Conservation (phyloP, 2,888 invertebrate species). For the Willowsia nigromaculata region DNA sequence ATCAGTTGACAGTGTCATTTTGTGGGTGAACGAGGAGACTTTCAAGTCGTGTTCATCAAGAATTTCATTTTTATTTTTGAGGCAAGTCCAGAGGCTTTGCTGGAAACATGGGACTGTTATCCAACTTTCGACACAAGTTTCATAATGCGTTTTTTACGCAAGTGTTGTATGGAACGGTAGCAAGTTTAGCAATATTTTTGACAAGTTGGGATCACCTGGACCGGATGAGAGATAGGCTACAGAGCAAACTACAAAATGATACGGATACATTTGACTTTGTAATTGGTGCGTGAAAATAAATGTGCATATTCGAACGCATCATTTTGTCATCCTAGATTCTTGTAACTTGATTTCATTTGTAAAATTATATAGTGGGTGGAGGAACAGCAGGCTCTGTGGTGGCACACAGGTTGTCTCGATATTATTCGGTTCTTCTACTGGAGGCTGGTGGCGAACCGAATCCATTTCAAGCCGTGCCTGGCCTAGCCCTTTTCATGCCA, state of each 20-base stretch:
- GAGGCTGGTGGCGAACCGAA: conserved; percentile 82
- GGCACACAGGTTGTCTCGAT: conserved; percentile 45
- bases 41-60: background rate
- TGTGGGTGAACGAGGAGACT: background rate
- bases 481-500: conserved; percentile 80
- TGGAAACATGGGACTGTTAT: conserved; percentile 58
- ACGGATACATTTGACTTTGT: conserved; percentile 71
- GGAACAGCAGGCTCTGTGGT: conserved; percentile 55
- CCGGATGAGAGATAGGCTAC: conserved; percentile 56
- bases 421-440: conserved; percentile 79
- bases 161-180: conserved; percentile 62
- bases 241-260: conserved; percentile 65
- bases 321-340: background rate
- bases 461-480: conserved; percentile 79
- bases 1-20: background rate
- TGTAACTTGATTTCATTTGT: background rate
- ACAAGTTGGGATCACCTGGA: conserved; percentile 62
- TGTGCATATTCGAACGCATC: no score
- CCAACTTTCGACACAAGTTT: conserved; percentile 63
- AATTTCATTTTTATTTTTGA: no score
- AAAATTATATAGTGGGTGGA: conserved; percentile 39
- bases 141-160: conserved; percentile 62
- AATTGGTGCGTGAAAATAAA: conserved; percentile 51
- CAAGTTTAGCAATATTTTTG: conserved; percentile 61
- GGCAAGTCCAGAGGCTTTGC: no score